Conservation (phyloP, 2,888 invertebrate species). For the Catocala fraxini region DNA sequence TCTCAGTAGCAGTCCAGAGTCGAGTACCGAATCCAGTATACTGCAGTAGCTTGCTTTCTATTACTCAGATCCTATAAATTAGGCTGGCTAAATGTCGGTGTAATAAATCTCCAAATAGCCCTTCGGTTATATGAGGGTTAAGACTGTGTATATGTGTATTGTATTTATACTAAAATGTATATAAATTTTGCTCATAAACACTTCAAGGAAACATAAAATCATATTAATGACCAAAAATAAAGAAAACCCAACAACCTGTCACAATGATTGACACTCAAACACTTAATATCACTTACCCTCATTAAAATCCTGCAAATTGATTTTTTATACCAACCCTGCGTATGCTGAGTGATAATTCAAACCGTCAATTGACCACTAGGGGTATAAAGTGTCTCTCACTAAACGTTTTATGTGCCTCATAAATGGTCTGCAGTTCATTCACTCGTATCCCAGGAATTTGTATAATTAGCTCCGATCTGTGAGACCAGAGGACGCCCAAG, state of each 20-base stretch:
- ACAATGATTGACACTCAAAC: slow-evolving; percentile 30
- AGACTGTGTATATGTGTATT: no score
- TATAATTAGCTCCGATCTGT: slow-evolving; percentile 38
- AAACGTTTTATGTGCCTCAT: slow-evolving; percentile 49
- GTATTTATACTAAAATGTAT: no score
- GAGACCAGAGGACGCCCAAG: slow-evolving; percentile 12
- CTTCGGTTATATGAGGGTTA: no score
- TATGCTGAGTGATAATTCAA: slow-evolving; percentile 40
- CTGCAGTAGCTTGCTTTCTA: no score
- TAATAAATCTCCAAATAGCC: no score
- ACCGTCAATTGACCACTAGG: slow-evolving; percentile 41
- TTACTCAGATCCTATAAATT: no score
- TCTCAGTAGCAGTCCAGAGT: no score
- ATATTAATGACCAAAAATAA: slow-evolving; percentile 3
- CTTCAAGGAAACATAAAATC: background rate
- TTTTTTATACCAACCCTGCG: slow-evolving; percentile 28
- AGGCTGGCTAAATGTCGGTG: no score
- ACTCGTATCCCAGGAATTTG: slow-evolving; percentile 39
- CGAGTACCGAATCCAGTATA: no score
- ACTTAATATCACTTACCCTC: slow-evolving; percentile 12
- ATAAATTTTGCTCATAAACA: slow-evolving; percentile 1
- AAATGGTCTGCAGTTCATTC: slow-evolving; percentile 46
- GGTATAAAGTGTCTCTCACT: slow-evolving; percentile 43
- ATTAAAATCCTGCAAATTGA: slow-evolving; percentile 38
- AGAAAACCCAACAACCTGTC: slow-evolving; percentile 11